phyloP scores from a whole-genome alignment of 2,888 invertebrate genomes.

The Antheraea assamensis region DNA sequence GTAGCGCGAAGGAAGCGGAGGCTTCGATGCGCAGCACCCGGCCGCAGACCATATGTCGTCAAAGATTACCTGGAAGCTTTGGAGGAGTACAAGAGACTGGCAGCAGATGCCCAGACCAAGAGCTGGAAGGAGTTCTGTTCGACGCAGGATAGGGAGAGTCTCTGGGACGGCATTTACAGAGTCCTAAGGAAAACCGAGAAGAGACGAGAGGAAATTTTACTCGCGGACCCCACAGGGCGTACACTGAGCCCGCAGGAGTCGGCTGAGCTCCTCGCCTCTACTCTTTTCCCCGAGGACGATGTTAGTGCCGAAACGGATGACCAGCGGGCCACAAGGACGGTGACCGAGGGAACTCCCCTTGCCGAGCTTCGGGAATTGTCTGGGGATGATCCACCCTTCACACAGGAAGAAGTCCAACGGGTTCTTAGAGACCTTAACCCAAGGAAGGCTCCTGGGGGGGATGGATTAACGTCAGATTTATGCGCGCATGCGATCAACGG shows the following conservation, averaged over 20 bases:
- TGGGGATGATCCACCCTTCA: neutral
- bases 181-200: too few species aligned
- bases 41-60: too few species aligned
- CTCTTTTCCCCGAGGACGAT: neutral
- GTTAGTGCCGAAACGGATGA: neutral
- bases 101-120: too few species aligned
- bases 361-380: neutral
- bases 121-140: too few species aligned
- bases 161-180: too few species aligned
- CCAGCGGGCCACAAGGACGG: neutral
- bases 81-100: too few species aligned
- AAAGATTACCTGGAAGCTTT: too few species aligned
- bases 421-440: neutral
- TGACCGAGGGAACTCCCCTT: neutral
- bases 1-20: too few species aligned
- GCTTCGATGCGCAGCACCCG: too few species aligned
- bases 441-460: neutral
- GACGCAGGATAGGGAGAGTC: too few species aligned
- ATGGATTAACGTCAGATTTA: neutral
- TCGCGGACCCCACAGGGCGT: neutral
- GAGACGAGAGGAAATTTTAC: neutral
- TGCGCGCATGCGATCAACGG: neutral
- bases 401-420: neutral
- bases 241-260: too few species aligned
- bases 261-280: neutral